phyloP scores from a whole-genome alignment of 2,113 vertebrate genomes.

The Sula dactylatra region DNA sequence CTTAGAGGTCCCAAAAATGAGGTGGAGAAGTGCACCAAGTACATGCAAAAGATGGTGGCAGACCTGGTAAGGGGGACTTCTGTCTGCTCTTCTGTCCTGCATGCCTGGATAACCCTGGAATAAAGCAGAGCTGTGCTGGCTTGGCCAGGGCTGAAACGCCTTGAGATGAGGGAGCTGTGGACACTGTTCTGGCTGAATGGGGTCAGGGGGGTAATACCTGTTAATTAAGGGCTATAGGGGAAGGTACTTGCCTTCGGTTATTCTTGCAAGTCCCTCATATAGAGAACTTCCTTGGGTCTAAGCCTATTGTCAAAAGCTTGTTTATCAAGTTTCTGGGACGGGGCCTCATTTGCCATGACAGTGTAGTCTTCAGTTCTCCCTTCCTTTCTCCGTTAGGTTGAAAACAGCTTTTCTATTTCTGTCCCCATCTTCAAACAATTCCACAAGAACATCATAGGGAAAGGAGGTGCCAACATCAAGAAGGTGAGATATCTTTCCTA shows the following conservation, averaged over 20 bases:
- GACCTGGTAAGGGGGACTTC: conserved; percentile 84
- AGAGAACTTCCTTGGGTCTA: neutral
- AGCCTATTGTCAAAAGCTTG: neutral
- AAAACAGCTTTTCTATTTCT: conserved; percentile 94
- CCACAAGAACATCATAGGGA: conserved; percentile 99
- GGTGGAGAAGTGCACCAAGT: conserved; percentile 97
- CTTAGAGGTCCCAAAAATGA: conserved; percentile 94
- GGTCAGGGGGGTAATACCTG: neutral
- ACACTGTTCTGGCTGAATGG: neutral
- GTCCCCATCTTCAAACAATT: conserved; percentile 99
- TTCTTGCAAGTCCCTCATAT: neutral
- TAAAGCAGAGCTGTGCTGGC: neutral
- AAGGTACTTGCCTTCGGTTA: neutral
- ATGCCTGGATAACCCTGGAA: neutral
- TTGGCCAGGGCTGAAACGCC: neutral
- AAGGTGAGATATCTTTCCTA: conserved; percentile 76
- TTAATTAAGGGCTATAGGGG: neutral
- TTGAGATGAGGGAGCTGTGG: neutral
- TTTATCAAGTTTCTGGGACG: neutral
- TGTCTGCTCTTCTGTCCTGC: neutral
- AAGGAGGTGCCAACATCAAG: conserved; percentile 98
- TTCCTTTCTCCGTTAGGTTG: conserved; percentile 77
- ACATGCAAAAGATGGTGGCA: conserved; percentile 96
- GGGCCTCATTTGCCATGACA: neutral
- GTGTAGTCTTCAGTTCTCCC: neutral